These are phyloP conservation scores for Anguilla pacifica DNA, from an alignment of 2,797 vertebrate genomes.

Conservation along the genomic window DNA sequence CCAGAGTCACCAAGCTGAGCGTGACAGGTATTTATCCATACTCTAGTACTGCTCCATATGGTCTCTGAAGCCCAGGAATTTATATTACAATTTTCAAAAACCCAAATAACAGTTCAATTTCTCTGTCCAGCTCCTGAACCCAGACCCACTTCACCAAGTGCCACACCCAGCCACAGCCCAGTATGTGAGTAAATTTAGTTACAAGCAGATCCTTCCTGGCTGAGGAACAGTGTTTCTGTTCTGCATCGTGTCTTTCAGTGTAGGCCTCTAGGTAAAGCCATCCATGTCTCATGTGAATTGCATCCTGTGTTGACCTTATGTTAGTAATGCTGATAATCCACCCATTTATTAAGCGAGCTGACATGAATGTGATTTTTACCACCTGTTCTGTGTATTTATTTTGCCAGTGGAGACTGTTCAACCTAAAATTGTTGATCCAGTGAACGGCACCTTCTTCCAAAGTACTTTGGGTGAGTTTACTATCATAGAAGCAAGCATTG, in stretches of 20 bases:
- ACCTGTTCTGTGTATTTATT: background rate
- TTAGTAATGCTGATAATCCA: background rate
- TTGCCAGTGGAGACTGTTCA: constrained; percentile 33
- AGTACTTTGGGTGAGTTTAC: constrained; percentile 58
- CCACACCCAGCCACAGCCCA: background rate
- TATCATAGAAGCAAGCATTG: background rate
- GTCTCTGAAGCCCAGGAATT: background rate
- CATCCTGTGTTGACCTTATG: background rate
- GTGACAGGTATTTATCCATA: constrained; percentile 69
- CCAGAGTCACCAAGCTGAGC: constrained; percentile 68
- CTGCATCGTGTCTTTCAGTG: background rate
- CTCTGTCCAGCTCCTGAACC: background rate
- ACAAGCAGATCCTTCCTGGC: background rate
- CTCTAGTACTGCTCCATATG: background rate
- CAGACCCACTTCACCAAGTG: background rate
- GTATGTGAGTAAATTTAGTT: background rate
- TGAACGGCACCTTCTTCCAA: constrained; percentile 61
- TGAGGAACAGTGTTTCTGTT: background rate
- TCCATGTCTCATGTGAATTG: background rate
- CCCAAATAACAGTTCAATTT: background rate
- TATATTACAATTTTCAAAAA: background rate
- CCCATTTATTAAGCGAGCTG: background rate
- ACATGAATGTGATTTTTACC: background rate
- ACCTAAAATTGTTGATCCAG: constrained; percentile 65
- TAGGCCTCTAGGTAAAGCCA: background rate